Percentiles rank a stretch among this genome's conserved stretches.
These are phyloP conservation scores for Scatophagus argus DNA, from an alignment of 2,113 vertebrate species.

Conservation along the genomic window DNA sequence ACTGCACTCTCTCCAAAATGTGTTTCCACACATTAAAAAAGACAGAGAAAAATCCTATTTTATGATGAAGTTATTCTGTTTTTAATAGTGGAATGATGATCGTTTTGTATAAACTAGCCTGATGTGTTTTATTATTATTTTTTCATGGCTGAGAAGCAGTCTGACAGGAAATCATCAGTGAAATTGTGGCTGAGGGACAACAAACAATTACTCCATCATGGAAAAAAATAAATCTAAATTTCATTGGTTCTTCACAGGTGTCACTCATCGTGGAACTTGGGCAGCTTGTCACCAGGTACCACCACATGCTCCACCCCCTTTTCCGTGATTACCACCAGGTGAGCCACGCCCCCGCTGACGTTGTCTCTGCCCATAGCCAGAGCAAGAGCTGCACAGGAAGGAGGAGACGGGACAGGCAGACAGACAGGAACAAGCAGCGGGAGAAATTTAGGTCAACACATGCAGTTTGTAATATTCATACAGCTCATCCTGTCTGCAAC, in stretches of 20 bases:
- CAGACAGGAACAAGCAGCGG: not conserved
- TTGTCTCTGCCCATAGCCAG: constrained; percentile 85
- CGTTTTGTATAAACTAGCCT: not conserved
- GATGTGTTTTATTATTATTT: not conserved
- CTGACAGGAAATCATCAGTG: not conserved
- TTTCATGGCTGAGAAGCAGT: not conserved
- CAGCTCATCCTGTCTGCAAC: too few species aligned
- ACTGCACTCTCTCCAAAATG: too few species aligned
- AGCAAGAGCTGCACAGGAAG: constrained; percentile 73
- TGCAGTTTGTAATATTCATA: not conserved
- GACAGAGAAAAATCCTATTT: too few species aligned
- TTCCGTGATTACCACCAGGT: constrained; percentile 80
- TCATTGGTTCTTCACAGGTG: not conserved
- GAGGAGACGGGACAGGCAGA: not conserved
- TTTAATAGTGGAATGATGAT: not conserved
- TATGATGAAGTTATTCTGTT: not conserved
- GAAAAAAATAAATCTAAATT: not conserved
- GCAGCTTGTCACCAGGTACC: constrained; percentile 81
- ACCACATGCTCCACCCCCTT: constrained; percentile 78
- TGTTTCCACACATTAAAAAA: not conserved
- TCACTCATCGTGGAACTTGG: constrained; percentile 80
- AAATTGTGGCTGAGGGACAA: rapidly evolving
- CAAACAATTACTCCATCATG: too few species aligned
- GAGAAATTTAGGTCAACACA: not conserved
- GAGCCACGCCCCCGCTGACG: constrained; percentile 81